Conservation (phyloP, 2,797 vertebrate genomes). For the Pelodytes ibericus region DNA sequence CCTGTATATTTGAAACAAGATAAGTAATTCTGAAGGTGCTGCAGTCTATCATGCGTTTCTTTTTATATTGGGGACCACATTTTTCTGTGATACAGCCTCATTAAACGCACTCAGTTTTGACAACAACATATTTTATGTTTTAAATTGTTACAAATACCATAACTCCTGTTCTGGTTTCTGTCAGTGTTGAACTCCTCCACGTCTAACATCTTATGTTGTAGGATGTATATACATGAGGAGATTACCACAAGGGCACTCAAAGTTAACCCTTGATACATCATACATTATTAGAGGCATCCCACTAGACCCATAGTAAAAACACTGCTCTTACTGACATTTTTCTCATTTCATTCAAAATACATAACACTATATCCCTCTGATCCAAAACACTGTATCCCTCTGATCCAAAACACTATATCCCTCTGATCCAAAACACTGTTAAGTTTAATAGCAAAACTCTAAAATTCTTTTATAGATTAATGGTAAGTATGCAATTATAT, state of each 20-base stretch:
- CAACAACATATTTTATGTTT: background rate
- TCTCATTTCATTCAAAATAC: no score
- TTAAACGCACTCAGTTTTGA: conserved; percentile 7
- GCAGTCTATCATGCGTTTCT: background rate
- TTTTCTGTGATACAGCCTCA: background rate
- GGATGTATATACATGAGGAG: background rate
- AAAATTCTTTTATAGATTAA: no score
- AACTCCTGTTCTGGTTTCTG: conserved; percentile 8
- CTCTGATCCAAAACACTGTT: no score
- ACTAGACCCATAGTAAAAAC: no score
- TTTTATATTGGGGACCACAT: background rate
- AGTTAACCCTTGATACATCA: background rate
- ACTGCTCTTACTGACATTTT: no score
- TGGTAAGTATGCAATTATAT: no score
- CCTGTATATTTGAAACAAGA: conserved; percentile 17
- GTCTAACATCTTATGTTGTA: background rate
- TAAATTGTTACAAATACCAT: background rate
- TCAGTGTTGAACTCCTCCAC: background rate
- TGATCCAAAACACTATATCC: no score
- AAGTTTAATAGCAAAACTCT: no score
- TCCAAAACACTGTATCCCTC: no score
- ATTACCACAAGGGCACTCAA: background rate
- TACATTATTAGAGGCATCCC: background rate
- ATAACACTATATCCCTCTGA: no score
- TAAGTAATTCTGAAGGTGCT: conserved; percentile 17